These are phyloP conservation scores for Hiodon alosoides DNA, from an alignment of 2,113 vertebrate species.

Conservation along the genomic window DNA sequence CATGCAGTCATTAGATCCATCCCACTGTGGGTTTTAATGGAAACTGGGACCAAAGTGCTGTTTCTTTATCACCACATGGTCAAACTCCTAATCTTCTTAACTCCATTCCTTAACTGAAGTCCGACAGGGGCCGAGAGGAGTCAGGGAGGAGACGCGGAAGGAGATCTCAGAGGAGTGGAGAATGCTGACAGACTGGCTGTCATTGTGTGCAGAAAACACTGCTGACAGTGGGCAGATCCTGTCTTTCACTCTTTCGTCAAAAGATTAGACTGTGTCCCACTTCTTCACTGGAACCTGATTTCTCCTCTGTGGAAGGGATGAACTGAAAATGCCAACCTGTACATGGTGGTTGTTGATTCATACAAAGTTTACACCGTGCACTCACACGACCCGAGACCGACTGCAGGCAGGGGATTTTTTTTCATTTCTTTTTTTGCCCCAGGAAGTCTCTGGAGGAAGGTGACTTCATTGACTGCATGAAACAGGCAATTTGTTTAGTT, in stretches of 20 bases:
- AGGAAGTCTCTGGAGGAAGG: background rate
- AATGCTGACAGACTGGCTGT: conserved; percentile 11
- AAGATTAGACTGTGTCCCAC: background rate
- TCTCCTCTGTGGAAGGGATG: background rate
- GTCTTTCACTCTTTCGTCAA: background rate
- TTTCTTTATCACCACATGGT: background rate
- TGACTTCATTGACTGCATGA: conserved; percentile 10
- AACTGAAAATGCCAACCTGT: background rate
- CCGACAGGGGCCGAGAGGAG: background rate
- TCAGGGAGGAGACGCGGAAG: background rate
- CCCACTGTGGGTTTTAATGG: background rate
- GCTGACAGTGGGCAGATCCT: conserved; percentile 1
- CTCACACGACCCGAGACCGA: too few species aligned
- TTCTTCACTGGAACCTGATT: background rate
- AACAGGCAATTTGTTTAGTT: background rate
- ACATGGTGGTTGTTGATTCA: background rate
- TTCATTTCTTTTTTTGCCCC: background rate
- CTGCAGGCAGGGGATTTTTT: background rate
- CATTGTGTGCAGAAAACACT: background rate
- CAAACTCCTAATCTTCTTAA: background rate
- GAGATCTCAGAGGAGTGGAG: background rate
- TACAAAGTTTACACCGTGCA: background rate
- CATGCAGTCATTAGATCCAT: too few species aligned
- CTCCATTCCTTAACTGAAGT: background rate
- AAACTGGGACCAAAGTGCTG: background rate